A percentile compares a stretch with the other conserved stretches of the same genome.
Evolutionary conservation across 2,113 vertebrate species (phyloP).

Genomic region (Odocoileus hemionus): DNA sequence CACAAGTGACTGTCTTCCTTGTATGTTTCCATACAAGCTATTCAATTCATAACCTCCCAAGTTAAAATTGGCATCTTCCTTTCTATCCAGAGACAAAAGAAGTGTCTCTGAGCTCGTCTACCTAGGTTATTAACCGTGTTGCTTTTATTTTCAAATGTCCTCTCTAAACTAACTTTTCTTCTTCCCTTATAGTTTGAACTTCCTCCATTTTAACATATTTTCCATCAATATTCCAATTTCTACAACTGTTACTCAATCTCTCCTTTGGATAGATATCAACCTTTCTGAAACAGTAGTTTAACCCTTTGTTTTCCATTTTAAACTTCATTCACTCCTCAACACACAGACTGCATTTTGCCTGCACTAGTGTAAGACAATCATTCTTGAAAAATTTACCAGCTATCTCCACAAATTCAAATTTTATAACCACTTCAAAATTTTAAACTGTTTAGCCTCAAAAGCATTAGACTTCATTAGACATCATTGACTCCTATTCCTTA

Average conservation of each 20-base stretch:
- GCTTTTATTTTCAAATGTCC: neutral
- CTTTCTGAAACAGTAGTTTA: neutral
- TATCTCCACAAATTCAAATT: neutral
- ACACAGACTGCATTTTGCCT: neutral
- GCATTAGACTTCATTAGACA: neutral
- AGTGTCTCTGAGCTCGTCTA: fast-evolving
- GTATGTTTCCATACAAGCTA: neutral
- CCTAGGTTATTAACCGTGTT: neutral
- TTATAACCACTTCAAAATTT: neutral
- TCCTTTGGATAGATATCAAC: neutral
- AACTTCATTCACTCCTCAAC: neutral
- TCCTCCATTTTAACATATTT: neutral
- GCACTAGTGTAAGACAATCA: neutral
- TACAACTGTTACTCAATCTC: neutral
- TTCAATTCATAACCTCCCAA: neutral
- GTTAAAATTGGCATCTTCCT: neutral
- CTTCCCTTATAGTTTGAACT: neutral
- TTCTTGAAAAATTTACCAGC: neutral
- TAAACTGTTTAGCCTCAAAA: neutral
- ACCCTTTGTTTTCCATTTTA: neutral
- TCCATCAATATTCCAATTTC: neutral
- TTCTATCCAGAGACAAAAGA: neutral
- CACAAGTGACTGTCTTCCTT: neutral
- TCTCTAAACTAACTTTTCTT: neutral
- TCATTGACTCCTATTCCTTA: neutral